Base-by-base conservation (phyloP, 1,140 invertebrate species). In the Zeugodacus cucurbitae region DNA sequence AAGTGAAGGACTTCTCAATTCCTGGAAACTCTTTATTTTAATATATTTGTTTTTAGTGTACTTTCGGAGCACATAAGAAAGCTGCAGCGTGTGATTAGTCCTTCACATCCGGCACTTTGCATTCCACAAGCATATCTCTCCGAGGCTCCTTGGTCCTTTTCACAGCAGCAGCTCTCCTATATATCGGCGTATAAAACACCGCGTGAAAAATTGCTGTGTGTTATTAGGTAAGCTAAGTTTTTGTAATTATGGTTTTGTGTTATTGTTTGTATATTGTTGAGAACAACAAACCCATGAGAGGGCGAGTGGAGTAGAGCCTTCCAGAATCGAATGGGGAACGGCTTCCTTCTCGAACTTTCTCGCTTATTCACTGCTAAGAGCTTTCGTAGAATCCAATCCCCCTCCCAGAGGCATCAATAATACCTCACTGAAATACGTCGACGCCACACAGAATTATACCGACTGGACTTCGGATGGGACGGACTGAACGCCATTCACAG, bases 101-200 rank as follows among this genome's bases (percentile, higher is more conserved):
- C 97, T 8, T 95, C 96, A 86, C 97, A 98, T 92, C 96, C 97
- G 91, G 96, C 98, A 93, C 94, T 98, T 54, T 95, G 96, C 90
- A 97, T 98, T 91, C 96, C 97, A 32, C 96, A 96, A 91, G 95
- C 95, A 91, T 97, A 97, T 94, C 95, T 97, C 91, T 96, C 97
- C 90, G 98, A 99, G 91, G 98, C 97, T 93, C 99, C 99, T 2
- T 99, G 98, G 98, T 96, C 98, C n/a, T 97, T 98, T 90, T 98
- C 99, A 59, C 98, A 99, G 94, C 96, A 97, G 67, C 98, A 98
- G 94, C 95, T 99, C n/a, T 95, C 96, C 85, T 96, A 98, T 89
- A 97, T 99, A 91, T 97, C 98, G 90, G 98, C 98, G 5, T 99
- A 98, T 94, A 98, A 98, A 94, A 98, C 98, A 54, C 98, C 99